Evolutionary conservation across 2,888 invertebrate genomes (phyloP).

Genomic region (Augochlorella aurata): DNA sequence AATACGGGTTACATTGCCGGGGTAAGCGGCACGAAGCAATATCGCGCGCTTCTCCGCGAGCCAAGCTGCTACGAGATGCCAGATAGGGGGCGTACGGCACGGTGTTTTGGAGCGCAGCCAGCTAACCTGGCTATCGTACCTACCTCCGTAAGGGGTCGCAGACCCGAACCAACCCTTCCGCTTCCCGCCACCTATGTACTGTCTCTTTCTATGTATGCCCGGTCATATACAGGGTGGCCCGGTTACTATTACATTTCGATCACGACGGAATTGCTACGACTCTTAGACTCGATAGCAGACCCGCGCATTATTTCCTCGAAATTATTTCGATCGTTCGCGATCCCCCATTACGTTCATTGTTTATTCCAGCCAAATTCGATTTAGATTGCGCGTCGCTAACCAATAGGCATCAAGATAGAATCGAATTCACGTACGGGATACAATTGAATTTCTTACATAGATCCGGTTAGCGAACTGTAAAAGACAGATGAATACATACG

Average conservation of each 20-base stretch:
- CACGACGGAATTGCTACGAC: not conserved
- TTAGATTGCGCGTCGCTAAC: not conserved
- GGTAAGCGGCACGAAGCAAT: conserved; percentile 71
- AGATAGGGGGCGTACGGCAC: conserved; percentile 68
- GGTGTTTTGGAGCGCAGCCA: conserved; percentile 73
- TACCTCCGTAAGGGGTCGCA: conserved; percentile 63
- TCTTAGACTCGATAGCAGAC: not conserved
- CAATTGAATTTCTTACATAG: too few relatives aligned
- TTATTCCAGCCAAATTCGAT: not conserved
- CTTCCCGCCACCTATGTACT: conserved; percentile 40
- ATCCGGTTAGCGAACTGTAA: too few relatives aligned
- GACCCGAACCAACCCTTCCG: conserved; percentile 60
- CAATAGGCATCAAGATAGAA: not conserved
- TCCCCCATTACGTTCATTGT: not conserved
- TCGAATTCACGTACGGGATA: too few relatives aligned
- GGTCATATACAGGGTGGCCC: conserved; percentile 19
- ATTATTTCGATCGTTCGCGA: not conserved
- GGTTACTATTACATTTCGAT: conserved; percentile 6
- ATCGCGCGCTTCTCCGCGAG: conserved; percentile 69
- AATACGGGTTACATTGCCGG: conserved; percentile 62
- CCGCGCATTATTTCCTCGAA: not conserved
- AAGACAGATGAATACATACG: too few relatives aligned
- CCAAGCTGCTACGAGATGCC: conserved; percentile 76
- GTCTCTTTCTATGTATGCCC: conserved; percentile 23
- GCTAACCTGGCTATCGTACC: conserved; percentile 69